phyloP scores from a whole-genome alignment of 2,113 vertebrate genomes.

The Eurystomus gularis region DNA sequence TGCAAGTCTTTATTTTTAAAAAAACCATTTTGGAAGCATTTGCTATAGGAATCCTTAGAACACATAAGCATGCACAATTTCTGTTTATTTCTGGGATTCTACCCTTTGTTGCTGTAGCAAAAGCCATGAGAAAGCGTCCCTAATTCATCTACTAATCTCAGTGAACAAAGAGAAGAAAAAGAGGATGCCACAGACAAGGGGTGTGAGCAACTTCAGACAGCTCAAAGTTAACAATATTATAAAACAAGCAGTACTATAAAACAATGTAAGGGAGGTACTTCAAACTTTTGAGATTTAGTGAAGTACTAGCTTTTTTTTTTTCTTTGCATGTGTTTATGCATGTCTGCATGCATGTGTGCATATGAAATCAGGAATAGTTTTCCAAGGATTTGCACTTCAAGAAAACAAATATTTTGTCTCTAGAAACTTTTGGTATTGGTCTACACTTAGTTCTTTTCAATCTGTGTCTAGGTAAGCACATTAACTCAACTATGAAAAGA shows the following conservation, averaged over 20 bases:
- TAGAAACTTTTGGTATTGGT: neutral
- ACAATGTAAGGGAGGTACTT: neutral
- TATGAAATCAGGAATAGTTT: neutral
- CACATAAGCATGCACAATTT: neutral
- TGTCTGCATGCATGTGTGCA: rapidly evolving
- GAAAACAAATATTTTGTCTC: neutral
- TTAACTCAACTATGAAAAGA: neutral
- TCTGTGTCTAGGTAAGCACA: neutral
- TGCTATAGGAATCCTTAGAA: neutral
- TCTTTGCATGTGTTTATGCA: rapidly evolving
- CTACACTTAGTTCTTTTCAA: neutral
- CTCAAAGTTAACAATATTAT: neutral
- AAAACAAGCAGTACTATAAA: neutral
- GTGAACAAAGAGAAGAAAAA: neutral
- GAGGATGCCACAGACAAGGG: neutral
- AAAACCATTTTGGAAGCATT: neutral
- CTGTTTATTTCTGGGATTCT: neutral
- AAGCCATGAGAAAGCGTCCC: neutral
- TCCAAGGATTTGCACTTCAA: neutral
- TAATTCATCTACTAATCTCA: neutral
- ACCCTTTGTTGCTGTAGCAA: neutral
- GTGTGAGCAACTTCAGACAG: neutral
- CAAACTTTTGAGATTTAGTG: neutral
- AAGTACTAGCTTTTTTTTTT: neutral
- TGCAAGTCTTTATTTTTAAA: neutral